phyloP scores from a whole-genome alignment of 2,888 invertebrate genomes.

The Hirtodrosophila histrioides region DNA sequence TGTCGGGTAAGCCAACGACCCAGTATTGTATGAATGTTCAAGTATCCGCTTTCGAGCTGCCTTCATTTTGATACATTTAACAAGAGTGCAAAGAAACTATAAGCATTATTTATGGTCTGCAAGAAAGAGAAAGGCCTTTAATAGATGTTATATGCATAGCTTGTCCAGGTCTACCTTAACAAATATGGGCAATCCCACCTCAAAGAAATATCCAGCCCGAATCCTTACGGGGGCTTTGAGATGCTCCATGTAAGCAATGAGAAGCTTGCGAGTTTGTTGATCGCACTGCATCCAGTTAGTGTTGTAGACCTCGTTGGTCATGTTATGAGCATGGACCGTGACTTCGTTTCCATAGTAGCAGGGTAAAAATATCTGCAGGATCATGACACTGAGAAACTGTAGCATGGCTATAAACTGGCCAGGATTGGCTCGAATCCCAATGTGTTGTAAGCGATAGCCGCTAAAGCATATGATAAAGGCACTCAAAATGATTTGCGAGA shows the following conservation, averaged over 20 bases:
- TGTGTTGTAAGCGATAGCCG: conserved; percentile 68
- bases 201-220: conserved; percentile 75
- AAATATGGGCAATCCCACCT: conserved; percentile 77
- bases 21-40: too few relatives aligned
- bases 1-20: too few relatives aligned
- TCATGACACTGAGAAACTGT: conserved; percentile 72
- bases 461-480: conserved; percentile 78
- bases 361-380: conserved; percentile 79
- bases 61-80: conserved; percentile 66
- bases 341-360: conserved; percentile 81
- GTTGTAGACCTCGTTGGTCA: conserved; percentile 70
- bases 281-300: conserved; percentile 73
- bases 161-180: conserved; percentile 63
- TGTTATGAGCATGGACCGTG: conserved; percentile 62
- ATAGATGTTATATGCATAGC: rapidly evolving
- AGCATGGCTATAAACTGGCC: conserved; percentile 64
- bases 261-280: conserved; percentile 50
- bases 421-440: conserved; percentile 52
- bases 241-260: conserved; percentile 76
- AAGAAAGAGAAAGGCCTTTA: conserved; percentile 3
- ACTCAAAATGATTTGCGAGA: conserved; percentile 68
- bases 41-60: too few relatives aligned
- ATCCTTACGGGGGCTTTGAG: conserved; percentile 70
- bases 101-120: conserved; percentile 80
- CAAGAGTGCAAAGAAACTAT: conserved; percentile 77